Conservation (phyloP, 2,113 vertebrate genomes). For the Nansenia antarctica region DNA sequence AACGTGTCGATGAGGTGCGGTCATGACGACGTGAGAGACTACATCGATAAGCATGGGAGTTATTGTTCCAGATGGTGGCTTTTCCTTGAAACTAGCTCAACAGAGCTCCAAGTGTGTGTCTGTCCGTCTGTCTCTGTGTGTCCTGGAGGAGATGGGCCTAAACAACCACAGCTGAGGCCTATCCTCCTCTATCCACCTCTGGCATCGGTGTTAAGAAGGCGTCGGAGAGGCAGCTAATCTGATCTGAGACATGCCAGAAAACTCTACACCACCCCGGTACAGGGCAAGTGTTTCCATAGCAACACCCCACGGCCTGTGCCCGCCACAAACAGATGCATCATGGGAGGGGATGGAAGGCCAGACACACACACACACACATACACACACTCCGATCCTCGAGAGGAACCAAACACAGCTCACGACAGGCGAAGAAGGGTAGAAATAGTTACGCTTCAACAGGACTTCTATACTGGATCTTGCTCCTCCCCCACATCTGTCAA, state of each 20-base stretch:
- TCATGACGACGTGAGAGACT: background rate
- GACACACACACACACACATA: conserved; percentile 3
- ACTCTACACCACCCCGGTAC: conserved; percentile 22
- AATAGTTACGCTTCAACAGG: conserved; percentile 9
- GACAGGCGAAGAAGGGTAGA: background rate
- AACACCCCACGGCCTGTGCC: conserved; percentile 59
- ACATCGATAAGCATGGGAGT: background rate
- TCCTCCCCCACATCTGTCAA: background rate
- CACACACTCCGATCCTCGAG: conserved; percentile 30
- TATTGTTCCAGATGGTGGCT: background rate
- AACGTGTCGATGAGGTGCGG: background rate
- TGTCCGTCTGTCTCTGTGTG: no score
- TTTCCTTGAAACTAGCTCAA: background rate
- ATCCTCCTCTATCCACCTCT: background rate
- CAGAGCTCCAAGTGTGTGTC: background rate
- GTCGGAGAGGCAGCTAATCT: no score
- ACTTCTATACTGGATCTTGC: background rate
- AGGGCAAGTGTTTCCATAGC: conserved; percentile 69
- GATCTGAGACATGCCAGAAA: conserved; percentile 41
- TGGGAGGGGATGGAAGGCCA: conserved; percentile 43
- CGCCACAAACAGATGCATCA: conserved; percentile 45
- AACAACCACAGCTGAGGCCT: background rate
- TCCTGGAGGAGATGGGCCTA: background rate
- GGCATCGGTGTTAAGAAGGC: no score
- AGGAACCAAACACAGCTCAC: conserved; percentile 22